phyloP scores from a whole-genome alignment of 1,140 invertebrate species.

The Venustaconcha ellipsiformis region DNA sequence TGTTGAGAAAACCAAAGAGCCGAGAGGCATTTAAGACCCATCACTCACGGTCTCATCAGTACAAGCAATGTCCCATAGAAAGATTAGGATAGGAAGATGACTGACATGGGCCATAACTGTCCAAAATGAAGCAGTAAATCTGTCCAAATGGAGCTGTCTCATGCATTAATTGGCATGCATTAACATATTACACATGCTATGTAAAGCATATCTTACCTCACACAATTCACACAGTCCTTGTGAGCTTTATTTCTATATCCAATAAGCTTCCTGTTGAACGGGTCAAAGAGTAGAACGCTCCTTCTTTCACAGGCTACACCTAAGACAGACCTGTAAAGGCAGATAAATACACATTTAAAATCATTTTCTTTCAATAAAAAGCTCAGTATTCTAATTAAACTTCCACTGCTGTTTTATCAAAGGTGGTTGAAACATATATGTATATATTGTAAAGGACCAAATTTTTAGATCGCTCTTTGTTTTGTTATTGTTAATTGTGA shows the following conservation, averaged over 20 bases:
- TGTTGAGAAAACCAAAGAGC: too few relatives aligned
- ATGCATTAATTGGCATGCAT: not conserved
- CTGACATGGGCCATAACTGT: not conserved
- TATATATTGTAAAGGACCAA: not conserved
- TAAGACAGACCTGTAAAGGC: constrained; percentile 78
- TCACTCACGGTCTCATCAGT: not conserved
- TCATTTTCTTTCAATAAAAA: constrained; percentile 6
- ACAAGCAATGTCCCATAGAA: not conserved
- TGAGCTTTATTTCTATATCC: constrained; percentile 86
- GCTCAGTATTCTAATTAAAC: not conserved
- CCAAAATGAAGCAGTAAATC: not conserved
- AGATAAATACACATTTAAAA: constrained; percentile 41
- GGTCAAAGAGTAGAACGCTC: constrained; percentile 90
- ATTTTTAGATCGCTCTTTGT: not conserved
- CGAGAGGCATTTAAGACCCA: not conserved
- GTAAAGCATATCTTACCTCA: constrained; percentile 67
- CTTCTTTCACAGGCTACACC: constrained; percentile 92
- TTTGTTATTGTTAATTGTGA: too few relatives aligned
- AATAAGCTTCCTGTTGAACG: constrained; percentile 81
- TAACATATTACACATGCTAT: not conserved
- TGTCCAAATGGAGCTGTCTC: not conserved
- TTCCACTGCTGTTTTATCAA: not conserved
- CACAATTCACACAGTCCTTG: constrained; percentile 91
- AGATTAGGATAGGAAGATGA: not conserved
- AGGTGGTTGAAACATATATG: not conserved